phyloP scores from a whole-genome alignment of 2,888 invertebrate species.

The Tribolium freemani region DNA sequence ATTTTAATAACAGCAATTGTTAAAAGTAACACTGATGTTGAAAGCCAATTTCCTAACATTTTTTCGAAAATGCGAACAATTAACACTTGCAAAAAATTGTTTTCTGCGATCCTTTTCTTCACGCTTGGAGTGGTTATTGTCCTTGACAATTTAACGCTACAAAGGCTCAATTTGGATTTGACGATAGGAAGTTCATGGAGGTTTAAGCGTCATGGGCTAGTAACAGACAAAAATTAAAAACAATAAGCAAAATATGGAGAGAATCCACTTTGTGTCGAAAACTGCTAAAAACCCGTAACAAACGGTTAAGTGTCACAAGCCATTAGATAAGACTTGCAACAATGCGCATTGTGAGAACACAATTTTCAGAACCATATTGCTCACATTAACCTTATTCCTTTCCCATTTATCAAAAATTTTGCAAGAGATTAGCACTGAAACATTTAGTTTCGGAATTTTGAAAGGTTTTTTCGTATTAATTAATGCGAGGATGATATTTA shows the following conservation, averaged over 20 bases:
- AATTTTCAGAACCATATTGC: not conserved
- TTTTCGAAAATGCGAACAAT: not conserved
- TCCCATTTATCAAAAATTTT: slow-evolving; percentile 24
- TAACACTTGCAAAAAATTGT: slow-evolving; percentile 1
- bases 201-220: not conserved
- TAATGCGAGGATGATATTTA: slow-evolving; percentile 12
- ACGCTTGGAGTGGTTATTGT: not conserved
- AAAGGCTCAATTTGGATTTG: not conserved
- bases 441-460: slow-evolving; percentile 11
- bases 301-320: slow-evolving; percentile 6
- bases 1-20: slow-evolving; percentile 28
- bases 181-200: not conserved
- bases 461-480: slow-evolving; percentile 5
- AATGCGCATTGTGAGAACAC: slow-evolving; percentile 25
- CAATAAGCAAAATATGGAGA: not conserved
- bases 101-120: not conserved
- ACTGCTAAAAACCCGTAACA: slow-evolving; percentile 20
- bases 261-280: slow-evolving; percentile 3
- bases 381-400: slow-evolving; percentile 7
- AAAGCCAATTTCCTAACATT: not conserved
- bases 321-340: not conserved
- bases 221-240: not conserved
- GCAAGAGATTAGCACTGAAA: slow-evolving; percentile 20
- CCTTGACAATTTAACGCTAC: not conserved
- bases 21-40: slow-evolving; percentile 3